Evolutionary conservation across 2,888 invertebrate species (phyloP).

Genomic region (Acrocyrtus sp.): DNA sequence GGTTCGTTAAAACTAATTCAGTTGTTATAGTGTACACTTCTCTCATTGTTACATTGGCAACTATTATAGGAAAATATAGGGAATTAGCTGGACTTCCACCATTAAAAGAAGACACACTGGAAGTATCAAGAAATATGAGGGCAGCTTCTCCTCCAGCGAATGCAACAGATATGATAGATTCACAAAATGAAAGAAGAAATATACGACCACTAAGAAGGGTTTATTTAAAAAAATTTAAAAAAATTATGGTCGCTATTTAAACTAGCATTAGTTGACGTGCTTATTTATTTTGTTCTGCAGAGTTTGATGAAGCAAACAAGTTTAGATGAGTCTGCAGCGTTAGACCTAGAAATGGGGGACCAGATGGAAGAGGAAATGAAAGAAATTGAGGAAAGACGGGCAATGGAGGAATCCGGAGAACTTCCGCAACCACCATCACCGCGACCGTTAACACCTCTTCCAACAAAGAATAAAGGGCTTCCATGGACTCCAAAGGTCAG

Average conservation of each 20-base stretch:
- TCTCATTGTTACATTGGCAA: slow-evolving; percentile 10
- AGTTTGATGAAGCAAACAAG: slow-evolving; percentile 93
- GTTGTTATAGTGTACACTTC: neutral
- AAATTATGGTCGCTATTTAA: no score
- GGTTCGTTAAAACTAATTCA: slow-evolving; percentile 67
- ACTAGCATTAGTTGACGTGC: neutral
- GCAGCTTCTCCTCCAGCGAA: slow-evolving; percentile 95
- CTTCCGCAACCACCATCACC: slow-evolving; percentile 70
- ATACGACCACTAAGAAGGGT: slow-evolving; percentile 77
- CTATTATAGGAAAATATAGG: slow-evolving; percentile 64
- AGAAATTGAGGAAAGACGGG: slow-evolving; percentile 67
- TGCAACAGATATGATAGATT: slow-evolving; percentile 88
- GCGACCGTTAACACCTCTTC: slow-evolving; percentile 69
- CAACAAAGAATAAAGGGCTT: slow-evolving; percentile 71
- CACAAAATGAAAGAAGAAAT: slow-evolving; percentile 81
- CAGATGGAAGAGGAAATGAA: slow-evolving; percentile 67
- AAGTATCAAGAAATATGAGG: slow-evolving; percentile 92
- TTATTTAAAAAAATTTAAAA: no score
- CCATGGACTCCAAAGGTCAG: slow-evolving; percentile 98
- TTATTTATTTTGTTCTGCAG: slow-evolving; percentile 67
- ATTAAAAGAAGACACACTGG: slow-evolving; percentile 90
- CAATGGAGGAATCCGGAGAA: slow-evolving; percentile 67
- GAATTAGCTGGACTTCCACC: slow-evolving; percentile 78
- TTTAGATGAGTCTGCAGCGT: slow-evolving; percentile 82
- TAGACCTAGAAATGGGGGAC: slow-evolving; percentile 77